Base-by-base conservation (phyloP, 2,888 invertebrate genomes). In the Icerya purchasi region DNA sequence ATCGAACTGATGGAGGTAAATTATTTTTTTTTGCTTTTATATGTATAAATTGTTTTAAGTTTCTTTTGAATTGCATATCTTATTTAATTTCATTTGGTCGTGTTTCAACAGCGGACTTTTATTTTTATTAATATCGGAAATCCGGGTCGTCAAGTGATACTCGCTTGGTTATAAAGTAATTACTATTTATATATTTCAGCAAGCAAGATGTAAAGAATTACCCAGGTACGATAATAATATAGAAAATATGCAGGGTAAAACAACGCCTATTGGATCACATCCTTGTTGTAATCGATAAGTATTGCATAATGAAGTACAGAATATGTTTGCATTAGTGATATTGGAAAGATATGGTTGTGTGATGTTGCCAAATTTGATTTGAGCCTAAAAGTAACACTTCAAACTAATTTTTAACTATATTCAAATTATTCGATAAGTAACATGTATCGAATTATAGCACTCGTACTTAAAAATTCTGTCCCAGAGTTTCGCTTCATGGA, bases 1-100 rank as follows among this genome's bases (percentile, higher is more conserved):
- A 86, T 85, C 64, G 90, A 86, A 73, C 76, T 90, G 57, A 89
- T 89, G 81, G 88, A 88, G 80, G 81, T 80, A 72, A 70, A 63
- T 63, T 50, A 51, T 21, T 53, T 51, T 61, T n/a, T 20, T 50
- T 57, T 53, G 52, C 56, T 51, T 50, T 57, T 20, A 22, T 63
- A 14, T 36, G 14, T 36, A 14, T 36, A 36, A 36, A 36, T 8
- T 36, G 14, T 8, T 36, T 36, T 36, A 14, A 14, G 36, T 5
- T 36, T 8, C 36, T 36, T 14, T 36, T 8, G 36, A 36, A 36
- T 8, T 36, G 36, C 14, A 8, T 36, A 36, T 36, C 5, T 36
- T 36, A 36, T 36, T 8, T 36, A 36, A 36, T 36, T 8, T 36
- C 14, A 36, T 36, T 36, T 36, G n/a, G n/a, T n/a, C n/a, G n/a